Evolutionary conservation across 2,113 vertebrate species (phyloP).

Genomic region (Butorides virescens): DNA sequence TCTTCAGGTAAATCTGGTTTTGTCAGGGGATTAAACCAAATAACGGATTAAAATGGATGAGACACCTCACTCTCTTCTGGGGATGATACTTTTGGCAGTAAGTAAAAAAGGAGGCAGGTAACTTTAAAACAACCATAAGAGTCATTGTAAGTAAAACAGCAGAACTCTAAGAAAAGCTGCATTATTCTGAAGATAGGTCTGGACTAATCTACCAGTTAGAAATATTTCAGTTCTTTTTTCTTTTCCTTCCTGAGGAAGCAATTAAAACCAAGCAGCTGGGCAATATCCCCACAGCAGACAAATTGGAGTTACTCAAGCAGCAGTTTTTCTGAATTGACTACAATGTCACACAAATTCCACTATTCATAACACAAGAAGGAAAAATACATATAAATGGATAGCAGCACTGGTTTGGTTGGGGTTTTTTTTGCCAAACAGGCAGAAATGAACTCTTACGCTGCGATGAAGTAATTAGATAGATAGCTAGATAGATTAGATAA

Average conservation of each 20-base stretch:
- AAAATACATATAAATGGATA: background rate
- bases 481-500: background rate
- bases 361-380: background rate
- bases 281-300: background rate
- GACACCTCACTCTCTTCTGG: background rate
- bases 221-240: background rate
- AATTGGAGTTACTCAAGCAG: slow-evolving; percentile 2
- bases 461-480: background rate
- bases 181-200: background rate
- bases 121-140: background rate
- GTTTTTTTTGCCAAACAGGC: background rate
- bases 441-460: background rate
- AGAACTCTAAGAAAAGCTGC: background rate
- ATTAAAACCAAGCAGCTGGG: slow-evolving; percentile 42
- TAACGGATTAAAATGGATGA: background rate
- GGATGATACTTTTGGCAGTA: background rate
- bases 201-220: background rate
- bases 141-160: background rate
- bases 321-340: background rate
- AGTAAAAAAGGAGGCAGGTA: background rate
- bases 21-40: background rate
- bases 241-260: slow-evolving; percentile 7
- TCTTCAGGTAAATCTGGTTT: background rate
- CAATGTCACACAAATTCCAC: background rate
- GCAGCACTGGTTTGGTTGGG: background rate